Conservation (phyloP, 2,797 vertebrate genomes). For the Gouania willdenowi region DNA sequence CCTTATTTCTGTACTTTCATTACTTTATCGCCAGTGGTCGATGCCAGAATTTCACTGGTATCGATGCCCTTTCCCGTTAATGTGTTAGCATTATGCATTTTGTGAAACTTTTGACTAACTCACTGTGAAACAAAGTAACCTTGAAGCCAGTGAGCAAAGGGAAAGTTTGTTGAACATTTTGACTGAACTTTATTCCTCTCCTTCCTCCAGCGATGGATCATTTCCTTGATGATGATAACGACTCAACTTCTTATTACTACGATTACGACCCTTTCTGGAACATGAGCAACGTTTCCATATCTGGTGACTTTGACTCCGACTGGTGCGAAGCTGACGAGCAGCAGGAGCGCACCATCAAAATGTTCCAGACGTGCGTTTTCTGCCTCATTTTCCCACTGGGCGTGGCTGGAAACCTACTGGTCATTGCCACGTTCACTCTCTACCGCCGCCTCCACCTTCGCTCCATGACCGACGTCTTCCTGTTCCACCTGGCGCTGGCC, state of each 20-base stretch:
- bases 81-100: too few species aligned
- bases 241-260: accelerated
- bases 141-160: too few species aligned
- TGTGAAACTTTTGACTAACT: too few species aligned
- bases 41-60: too few species aligned
- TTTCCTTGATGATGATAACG: accelerated
- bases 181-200: neutral
- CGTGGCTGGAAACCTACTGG: constrained; percentile 79
- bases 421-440: constrained; percentile 80
- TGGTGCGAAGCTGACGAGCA: constrained; percentile 64
- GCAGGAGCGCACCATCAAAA: constrained; percentile 47
- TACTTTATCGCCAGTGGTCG: too few species aligned
- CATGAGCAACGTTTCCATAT: accelerated
- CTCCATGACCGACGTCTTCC: constrained; percentile 82
- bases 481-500: constrained; percentile 85
- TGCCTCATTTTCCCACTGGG: constrained; percentile 78
- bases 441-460: constrained; percentile 65
- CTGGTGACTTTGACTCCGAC: neutral
- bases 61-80: too few species aligned
- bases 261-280: neutral
- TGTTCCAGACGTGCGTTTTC: constrained; percentile 78
- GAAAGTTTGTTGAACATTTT: too few species aligned
- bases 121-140: too few species aligned
- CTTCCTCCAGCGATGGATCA: constrained; percentile 11
- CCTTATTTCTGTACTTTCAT: too few species aligned